A percentile compares a stretch with the other conserved stretches of the same genome.
phyloP scores from a whole-genome alignment of 2,113 vertebrate genomes.

The Catharus minimus region DNA sequence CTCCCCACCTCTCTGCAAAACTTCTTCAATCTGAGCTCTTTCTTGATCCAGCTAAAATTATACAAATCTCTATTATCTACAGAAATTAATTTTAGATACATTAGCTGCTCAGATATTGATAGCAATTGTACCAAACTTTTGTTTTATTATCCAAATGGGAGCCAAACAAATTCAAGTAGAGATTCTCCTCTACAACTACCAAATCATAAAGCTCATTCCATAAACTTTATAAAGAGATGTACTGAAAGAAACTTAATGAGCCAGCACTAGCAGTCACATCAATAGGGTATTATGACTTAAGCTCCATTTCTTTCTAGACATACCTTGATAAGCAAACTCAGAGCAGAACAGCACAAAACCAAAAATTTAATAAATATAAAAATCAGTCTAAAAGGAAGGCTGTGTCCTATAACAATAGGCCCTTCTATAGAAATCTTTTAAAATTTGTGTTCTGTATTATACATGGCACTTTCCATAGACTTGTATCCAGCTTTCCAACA shows the following conservation, averaged over 20 bases:
- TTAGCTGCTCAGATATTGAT: not conserved
- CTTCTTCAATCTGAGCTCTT: slow-evolving; percentile 84
- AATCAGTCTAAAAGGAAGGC: not conserved
- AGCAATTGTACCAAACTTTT: not conserved
- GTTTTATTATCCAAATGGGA: not conserved
- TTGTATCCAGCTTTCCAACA: not conserved
- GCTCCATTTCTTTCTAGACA: not conserved
- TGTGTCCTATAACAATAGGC: not conserved
- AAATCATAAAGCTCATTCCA: not conserved
- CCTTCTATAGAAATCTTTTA: not conserved
- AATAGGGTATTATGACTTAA: not conserved
- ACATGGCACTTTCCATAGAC: not conserved
- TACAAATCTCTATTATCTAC: not conserved
- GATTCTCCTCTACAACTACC: not conserved
- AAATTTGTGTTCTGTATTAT: not conserved
- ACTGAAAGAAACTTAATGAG: not conserved
- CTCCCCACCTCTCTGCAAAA: slow-evolving; percentile 86
- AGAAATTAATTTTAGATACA: not conserved
- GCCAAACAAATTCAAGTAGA: not conserved
- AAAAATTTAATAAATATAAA: not conserved
- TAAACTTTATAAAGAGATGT: not conserved
- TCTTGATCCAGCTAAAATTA: slow-evolving; percentile 87
- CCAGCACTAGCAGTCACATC: not conserved
- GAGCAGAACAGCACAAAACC: not conserved
- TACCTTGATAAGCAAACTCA: not conserved